Base-by-base conservation (phyloP, 2,113 vertebrate genomes). In the Corythornis madagascariensis region DNA sequence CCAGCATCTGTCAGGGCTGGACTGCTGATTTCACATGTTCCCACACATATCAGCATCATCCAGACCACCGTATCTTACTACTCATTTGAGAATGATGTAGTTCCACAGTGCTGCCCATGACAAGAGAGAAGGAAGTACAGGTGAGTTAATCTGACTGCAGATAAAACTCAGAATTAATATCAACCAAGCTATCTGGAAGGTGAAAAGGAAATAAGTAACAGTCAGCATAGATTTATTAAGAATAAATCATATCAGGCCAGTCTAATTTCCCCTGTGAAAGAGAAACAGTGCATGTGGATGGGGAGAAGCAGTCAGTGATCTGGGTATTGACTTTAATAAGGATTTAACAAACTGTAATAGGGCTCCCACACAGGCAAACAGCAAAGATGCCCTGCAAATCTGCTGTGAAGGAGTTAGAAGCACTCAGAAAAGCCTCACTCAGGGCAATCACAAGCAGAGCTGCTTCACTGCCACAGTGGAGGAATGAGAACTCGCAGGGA, bases 181-280 rank as follows among this genome's bases (percentile, higher is more conserved):
- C n/a, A 81, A 35, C 13, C 19, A 60, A 78, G 45, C 16, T 87
- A 43, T 69, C 43, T 82, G 77, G 18, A 90, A 89, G 33, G 29
- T 48, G 81, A 77, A 88, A 84, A 71, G 42, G 76, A 90, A 84
- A 90, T 74, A 88, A 83, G 26, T 70, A 77, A 60, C 22, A 71
- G 42, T 2, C 47, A 82, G 48, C 33, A 61, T 28, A 69, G 16
- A 89, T 72, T 90, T 89, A 82, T 81, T 65, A 84, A 84, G 66
- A 94, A 87, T 78, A 94, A 95, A 75, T 92, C 61, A 78, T 25
- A 26, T 53, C 86, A 92, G 40, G 14, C 11, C 8, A 75, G 65
- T 29, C 53, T 71, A 60, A 52, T 84, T 86, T 89, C 70, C 59
- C 94, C 77, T 75, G 35, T 78, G 52, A 83, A 95, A 92, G 33